Evolutionary conservation across 2,888 invertebrate genomes (phyloP), one percentile per base, ranked within the genome.

Genomic region (Cosmia pyralina): DNA sequence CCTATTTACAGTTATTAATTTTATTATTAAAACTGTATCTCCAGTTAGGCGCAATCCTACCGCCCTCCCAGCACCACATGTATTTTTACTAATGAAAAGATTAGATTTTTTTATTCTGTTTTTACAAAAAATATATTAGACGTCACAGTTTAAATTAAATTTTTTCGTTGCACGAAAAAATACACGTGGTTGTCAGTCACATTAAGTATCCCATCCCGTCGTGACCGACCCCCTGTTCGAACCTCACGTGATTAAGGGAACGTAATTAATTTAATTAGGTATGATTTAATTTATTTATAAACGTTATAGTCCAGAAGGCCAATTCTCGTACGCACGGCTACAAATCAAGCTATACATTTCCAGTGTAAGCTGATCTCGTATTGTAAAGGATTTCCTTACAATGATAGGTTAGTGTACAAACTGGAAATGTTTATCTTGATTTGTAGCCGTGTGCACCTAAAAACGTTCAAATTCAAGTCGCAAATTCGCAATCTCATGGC

Each of bases 1-100:
- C n/a, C n/a, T 59, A 59, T 59, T 59, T n/a, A n/a, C n/a, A n/a
- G n/a, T 8, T 11, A 28, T 48, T 63, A 67, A 48, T 68, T 13
- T 22, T 69, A 69, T 50, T 50, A 38, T 6, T 67, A 15, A 55
- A 65, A 41, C 19, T 19, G 34, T 68, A 34, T n/a, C 5, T 17
- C 19, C 10, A 4, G n/a, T n/a, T 34, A 46, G 13, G 11, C n/a
- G n/a, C 28, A 28, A 28, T 28, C 38, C 38, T 6, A 2, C 34
- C 15, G n/a, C 15, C n/a, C 2, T 17, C 60, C 41, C 10, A 41
- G 10, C 22, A 60, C 17, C 60, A 15, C 41, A 22, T 41, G 15
- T 1, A 10, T 41, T 17, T n/a, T 58, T 38, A n/a, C 4, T 38
- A 4, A 6, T 4, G 4, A 38, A 38, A 38, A 38, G 38, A 38